A percentile compares a stretch with the other conserved stretches of the same genome.
Conservation (phyloP, 64 coral and sea anemone species). For the Pachyseris speciosa region DNA sequence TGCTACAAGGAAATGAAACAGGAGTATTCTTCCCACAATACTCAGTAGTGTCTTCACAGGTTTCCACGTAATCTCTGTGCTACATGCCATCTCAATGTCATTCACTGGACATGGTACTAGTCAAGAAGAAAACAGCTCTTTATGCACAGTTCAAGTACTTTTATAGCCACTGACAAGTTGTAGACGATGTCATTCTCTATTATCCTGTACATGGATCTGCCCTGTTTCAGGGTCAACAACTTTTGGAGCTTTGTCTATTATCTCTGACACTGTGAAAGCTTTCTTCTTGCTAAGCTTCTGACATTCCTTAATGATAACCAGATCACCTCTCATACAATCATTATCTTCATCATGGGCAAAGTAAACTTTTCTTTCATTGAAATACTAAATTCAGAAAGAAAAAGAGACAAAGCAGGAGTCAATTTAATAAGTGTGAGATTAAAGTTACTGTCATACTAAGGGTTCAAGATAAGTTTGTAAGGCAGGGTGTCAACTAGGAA, state of each 20-base stretch:
- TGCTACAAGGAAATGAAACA: no score
- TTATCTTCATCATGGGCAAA: slow-evolving; percentile 98
- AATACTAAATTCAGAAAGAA: slow-evolving; percentile 76
- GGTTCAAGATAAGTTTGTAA: no score
- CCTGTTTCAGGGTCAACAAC: slow-evolving; percentile 87
- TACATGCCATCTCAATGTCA: no score
- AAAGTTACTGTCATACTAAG: no score
- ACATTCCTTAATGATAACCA: slow-evolving; percentile 91
- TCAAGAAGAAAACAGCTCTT: no score
- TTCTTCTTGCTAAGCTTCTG: slow-evolving; percentile 91
- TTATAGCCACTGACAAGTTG: no score
- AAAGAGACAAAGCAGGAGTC: not conserved
- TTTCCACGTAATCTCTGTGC: no score
- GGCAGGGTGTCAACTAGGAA: no score
- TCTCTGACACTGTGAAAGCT: slow-evolving; percentile 85
- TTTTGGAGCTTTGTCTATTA: slow-evolving; percentile 88
- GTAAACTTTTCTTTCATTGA: slow-evolving; percentile 99
- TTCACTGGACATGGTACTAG: no score
- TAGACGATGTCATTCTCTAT: slow-evolving; percentile 75
- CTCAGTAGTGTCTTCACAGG: no score
- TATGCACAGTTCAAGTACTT: not conserved
- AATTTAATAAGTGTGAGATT: not conserved
- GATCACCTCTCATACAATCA: slow-evolving; percentile 90
- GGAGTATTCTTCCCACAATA: no score
- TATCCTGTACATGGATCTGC: slow-evolving; percentile 89